Conservation (phyloP, 2,797 vertebrate species). For the Pseudomugil gertrudae region DNA sequence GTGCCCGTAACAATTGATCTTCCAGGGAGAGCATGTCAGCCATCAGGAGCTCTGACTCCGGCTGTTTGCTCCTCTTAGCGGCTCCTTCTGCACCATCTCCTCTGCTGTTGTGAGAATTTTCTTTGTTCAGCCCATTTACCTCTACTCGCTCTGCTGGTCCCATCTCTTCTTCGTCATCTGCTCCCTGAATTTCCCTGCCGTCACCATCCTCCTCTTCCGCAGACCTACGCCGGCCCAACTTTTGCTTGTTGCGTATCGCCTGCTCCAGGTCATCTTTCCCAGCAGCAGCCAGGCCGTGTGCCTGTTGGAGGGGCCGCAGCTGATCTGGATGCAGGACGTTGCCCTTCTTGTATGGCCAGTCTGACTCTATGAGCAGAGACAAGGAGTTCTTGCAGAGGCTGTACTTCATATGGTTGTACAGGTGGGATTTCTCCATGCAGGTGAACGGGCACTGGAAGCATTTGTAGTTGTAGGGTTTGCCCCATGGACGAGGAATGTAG, state of each 20-base stretch:
- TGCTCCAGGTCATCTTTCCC: conserved; percentile 71
- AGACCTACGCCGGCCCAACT: conserved; percentile 39
- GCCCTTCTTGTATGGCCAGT: conserved; percentile 94
- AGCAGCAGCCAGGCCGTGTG: conserved; percentile 45
- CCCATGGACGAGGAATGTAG: conserved; percentile 96
- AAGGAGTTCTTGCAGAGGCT: conserved; percentile 98
- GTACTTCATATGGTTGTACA: conserved; percentile 99
- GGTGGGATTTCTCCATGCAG: conserved; percentile 99
- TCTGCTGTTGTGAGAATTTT: conserved; percentile 35
- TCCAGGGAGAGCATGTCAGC: conserved; percentile 88
- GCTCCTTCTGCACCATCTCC: conserved; percentile 46
- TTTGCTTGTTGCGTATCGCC: conserved; percentile 63
- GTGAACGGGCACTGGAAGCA: conserved; percentile 99
- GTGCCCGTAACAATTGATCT: conserved; percentile 83
- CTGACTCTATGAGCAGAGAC: conserved; percentile 93
- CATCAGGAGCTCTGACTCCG: conserved; percentile 85
- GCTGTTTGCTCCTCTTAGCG: conserved; percentile 76
- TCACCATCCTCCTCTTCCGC: conserved; percentile 72
- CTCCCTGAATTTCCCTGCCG: conserved; percentile 68
- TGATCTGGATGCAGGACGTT: conserved; percentile 87
- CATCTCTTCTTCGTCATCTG: conserved; percentile 74
- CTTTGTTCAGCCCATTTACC: conserved; percentile 46
- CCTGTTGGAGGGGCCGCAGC: conserved; percentile 84
- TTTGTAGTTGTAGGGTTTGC: conserved; percentile 99
- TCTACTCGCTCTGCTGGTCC: conserved; percentile 50